A percentile compares a stretch with the other conserved stretches of the same genome.
Evolutionary conservation across 92 coral and sea anemone genomes (phyloP).

Genomic region (Epizoanthus ramosus): DNA sequence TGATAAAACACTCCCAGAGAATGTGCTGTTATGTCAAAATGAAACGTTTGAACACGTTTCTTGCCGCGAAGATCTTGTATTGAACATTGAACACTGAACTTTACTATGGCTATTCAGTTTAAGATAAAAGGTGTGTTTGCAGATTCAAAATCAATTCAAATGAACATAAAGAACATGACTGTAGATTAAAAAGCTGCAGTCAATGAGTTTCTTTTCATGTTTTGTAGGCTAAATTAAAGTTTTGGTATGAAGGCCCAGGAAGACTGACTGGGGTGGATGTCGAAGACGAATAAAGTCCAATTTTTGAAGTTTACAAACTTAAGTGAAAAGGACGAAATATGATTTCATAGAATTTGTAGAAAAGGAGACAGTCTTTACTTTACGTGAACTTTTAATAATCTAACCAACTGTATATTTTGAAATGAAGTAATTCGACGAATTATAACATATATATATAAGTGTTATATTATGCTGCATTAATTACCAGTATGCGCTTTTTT

Average conservation of each 20-base stretch:
- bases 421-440: too few relatives aligned
- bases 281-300: too few relatives aligned
- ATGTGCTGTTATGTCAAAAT: not conserved
- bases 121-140: not conserved
- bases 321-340: too few relatives aligned
- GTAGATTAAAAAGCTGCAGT: not conserved
- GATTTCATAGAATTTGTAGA: too few relatives aligned
- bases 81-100: not conserved
- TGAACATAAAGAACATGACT: not conserved
- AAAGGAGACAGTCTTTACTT: too few relatives aligned
- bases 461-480: too few relatives aligned
- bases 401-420: too few relatives aligned
- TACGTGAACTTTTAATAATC: too few relatives aligned
- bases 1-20: slow-evolving; percentile 13
- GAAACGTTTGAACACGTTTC: not conserved
- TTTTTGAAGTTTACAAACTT: too few relatives aligned
- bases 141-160: not conserved
- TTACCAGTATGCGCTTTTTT: too few relatives aligned
- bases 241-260: not conserved
- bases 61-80: not conserved
- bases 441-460: too few relatives aligned
- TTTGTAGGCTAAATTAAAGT: not conserved
- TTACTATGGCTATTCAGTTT: not conserved
- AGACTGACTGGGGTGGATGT: too few relatives aligned
- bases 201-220: not conserved